Percentiles rank a stretch among this genome's conserved stretches.
These are phyloP conservation scores for Chloebia gouldiae DNA, from an alignment of 2,113 vertebrate genomes.

Conservation along the genomic window DNA sequence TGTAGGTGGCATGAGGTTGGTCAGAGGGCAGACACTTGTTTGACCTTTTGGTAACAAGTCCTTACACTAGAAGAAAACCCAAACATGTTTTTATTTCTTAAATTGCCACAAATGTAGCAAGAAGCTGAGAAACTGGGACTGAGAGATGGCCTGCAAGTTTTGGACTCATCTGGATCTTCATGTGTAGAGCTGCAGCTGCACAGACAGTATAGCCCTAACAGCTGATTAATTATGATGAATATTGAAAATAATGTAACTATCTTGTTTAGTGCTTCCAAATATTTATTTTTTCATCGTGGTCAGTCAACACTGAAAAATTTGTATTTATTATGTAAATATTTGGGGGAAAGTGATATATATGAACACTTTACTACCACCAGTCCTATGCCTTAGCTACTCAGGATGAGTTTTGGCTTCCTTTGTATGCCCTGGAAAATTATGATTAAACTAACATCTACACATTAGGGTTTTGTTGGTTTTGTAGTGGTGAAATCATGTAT, in stretches of 20 bases:
- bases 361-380: background rate
- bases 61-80: background rate
- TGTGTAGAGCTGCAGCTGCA: background rate
- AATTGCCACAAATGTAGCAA: background rate
- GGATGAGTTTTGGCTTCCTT: background rate
- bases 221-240: background rate
- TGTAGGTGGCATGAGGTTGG: background rate
- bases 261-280: background rate
- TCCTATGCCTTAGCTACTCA: background rate
- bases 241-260: background rate
- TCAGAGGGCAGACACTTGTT: background rate
- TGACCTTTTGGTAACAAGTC: background rate
- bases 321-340: background rate
- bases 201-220: background rate
- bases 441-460: background rate
- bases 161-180: background rate
- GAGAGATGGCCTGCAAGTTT: background rate
- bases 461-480: background rate
- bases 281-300: background rate
- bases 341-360: background rate
- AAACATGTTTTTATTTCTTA: background rate
- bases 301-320: background rate
- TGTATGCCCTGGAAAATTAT: background rate
- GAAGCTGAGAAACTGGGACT: background rate
- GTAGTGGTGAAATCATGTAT: background rate